Conservation (phyloP, 1,140 invertebrate genomes). For the Nebria ingens region DNA sequence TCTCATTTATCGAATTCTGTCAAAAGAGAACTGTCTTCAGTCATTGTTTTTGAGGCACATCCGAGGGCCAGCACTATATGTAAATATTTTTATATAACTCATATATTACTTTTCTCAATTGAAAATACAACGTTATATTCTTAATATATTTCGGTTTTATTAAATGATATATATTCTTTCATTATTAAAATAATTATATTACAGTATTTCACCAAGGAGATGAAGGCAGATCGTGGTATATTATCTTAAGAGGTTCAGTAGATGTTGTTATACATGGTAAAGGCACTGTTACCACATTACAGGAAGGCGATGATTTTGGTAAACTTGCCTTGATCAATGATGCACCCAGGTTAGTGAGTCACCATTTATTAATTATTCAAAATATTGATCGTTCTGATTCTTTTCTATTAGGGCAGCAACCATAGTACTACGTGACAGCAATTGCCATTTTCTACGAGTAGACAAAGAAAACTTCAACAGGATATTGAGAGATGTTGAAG, state of each 20-base stretch:
- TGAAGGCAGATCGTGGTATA: constrained; percentile 83
- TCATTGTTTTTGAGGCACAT: constrained; percentile 75
- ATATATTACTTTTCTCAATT: not conserved
- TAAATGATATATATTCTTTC: constrained; percentile 13
- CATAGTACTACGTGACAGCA: constrained; percentile 71
- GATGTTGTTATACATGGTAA: constrained; percentile 82
- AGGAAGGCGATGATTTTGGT: constrained; percentile 83
- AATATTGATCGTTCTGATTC: constrained; percentile 9
- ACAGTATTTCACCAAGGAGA: constrained; percentile 84
- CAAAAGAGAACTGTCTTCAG: constrained; percentile 68
- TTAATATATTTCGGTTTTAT: not conserved
- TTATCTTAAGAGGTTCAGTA: constrained; percentile 73
- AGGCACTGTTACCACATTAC: constrained; percentile 70
- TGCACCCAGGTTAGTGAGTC: constrained; percentile 63
- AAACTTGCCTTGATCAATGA: constrained; percentile 82
- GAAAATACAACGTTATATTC: not conserved
- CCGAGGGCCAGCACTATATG: constrained; percentile 64
- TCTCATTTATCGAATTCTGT: constrained; percentile 75
- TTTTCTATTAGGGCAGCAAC: constrained; percentile 60
- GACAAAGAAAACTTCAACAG: constrained; percentile 85
- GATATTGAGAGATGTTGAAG: constrained; percentile 75
- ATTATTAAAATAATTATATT: constrained; percentile 16
- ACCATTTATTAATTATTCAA: constrained; percentile 3
- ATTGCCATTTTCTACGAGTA: constrained; percentile 75
- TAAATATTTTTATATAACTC: constrained; percentile 45